These are phyloP conservation scores for Lobophora halterata DNA, from an alignment of 2,888 invertebrate genomes.

Conservation along the genomic window DNA sequence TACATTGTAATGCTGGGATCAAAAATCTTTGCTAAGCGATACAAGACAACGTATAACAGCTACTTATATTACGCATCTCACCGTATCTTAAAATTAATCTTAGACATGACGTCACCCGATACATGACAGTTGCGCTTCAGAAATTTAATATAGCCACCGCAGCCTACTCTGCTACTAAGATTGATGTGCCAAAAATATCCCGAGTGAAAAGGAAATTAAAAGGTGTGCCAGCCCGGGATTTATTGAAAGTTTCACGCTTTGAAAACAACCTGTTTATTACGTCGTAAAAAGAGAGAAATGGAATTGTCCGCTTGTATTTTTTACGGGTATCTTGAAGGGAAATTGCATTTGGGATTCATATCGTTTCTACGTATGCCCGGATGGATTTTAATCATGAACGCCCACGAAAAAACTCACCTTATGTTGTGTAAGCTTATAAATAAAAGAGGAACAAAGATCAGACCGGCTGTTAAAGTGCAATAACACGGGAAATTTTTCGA, in stretches of 20 bases:
- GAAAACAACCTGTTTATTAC: slow-evolving; percentile 38
- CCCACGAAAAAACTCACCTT: too few species aligned
- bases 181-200: slow-evolving; percentile 63
- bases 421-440: too few species aligned
- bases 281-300: slow-evolving; percentile 32
- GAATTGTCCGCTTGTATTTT: slow-evolving; percentile 23
- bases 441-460: too few species aligned
- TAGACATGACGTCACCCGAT: slow-evolving; percentile 43
- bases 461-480: too few species aligned
- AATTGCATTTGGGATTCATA: too few species aligned
- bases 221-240: slow-evolving; percentile 47
- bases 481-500: too few species aligned
- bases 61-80: slow-evolving; percentile 54
- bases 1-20: too few species aligned
- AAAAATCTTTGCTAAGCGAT: too few species aligned
- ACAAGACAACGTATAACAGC: too few species aligned
- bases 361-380: too few species aligned
- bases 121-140: slow-evolving; percentile 49
- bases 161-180: slow-evolving; percentile 56
- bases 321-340: slow-evolving; percentile 1
- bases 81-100: slow-evolving; percentile 68
- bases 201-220: slow-evolving; percentile 54
- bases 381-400: too few species aligned
- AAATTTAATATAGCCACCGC: slow-evolving; percentile 70
- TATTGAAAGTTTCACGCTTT: slow-evolving; percentile 47